Evolutionary conservation across 2,113 vertebrate genomes (phyloP).

Genomic region (Urocitellus parryii): DNA sequence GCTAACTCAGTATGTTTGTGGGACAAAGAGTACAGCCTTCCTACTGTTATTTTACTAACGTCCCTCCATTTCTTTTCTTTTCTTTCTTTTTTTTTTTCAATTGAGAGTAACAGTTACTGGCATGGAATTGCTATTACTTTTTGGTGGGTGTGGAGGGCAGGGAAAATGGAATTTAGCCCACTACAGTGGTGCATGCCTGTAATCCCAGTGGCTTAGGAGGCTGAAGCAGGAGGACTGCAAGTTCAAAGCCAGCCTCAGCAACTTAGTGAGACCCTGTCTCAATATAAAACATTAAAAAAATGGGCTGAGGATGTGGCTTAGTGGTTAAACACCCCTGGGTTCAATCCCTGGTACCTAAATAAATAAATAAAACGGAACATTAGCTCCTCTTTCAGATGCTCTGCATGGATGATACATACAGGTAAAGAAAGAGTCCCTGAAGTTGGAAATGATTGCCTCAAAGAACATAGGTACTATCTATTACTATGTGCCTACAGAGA

Average conservation of each 20-base stretch:
- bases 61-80: neutral
- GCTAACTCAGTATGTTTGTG: neutral
- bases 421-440: neutral
- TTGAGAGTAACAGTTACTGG: neutral
- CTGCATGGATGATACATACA: neutral
- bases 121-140: neutral
- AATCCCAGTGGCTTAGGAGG: too few species aligned
- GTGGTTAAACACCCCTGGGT: too few species aligned
- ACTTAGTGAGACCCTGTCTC: too few species aligned
- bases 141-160: accelerated
- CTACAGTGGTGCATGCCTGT: too few species aligned
- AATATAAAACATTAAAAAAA: too few species aligned
- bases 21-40: neutral
- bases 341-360: too few species aligned
- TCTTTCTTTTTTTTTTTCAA: too few species aligned
- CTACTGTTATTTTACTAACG: neutral
- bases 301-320: too few species aligned
- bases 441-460: neutral
- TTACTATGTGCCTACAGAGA: neutral
- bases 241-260: too few species aligned
- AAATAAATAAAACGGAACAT: neutral
- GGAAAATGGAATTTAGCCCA: too few species aligned
- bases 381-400: neutral
- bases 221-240: too few species aligned
- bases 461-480: neutral